Percentiles rank a stretch among this genome's conserved stretches.
These are phyloP conservation scores for Bombylius major DNA, from an alignment of 2,888 invertebrate genomes.

Conservation along the genomic window DNA sequence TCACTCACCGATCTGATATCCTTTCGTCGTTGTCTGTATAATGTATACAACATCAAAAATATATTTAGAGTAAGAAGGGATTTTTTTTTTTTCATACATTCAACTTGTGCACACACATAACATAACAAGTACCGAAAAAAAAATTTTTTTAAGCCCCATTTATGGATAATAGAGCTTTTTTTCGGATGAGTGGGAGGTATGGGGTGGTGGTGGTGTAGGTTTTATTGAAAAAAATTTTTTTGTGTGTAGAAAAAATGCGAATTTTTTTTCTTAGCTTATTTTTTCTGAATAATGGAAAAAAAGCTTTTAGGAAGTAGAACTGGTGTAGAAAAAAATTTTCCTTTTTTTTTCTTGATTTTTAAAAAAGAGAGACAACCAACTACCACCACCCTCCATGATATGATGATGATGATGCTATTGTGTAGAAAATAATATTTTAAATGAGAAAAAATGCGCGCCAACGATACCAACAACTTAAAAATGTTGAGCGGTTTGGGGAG, in stretches of 20 bases:
- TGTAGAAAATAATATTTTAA: background rate
- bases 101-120: constrained; percentile 1
- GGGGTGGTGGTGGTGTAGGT: background rate
- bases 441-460: constrained; percentile 7
- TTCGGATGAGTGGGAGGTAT: background rate
- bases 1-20: background rate
- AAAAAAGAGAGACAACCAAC: no score
- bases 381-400: background rate
- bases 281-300: constrained; percentile 5
- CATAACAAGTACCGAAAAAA: background rate
- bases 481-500: no score
- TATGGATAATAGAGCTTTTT: background rate
- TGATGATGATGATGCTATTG: background rate
- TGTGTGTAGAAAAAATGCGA: constrained; percentile 7
- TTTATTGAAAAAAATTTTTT: background rate
- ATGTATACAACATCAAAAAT: background rate
- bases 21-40: background rate
- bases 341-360: no score
- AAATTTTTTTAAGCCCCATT: no score
- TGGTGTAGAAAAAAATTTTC: background rate
- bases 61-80: background rate
- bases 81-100: background rate
- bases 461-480: constrained; percentile 2
- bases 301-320: constrained; percentile 2
- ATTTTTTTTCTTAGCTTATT: background rate